These are phyloP conservation scores for Meandrina meandrites DNA, from an alignment of 92 coral and sea anemone species.

Conservation along the genomic window DNA sequence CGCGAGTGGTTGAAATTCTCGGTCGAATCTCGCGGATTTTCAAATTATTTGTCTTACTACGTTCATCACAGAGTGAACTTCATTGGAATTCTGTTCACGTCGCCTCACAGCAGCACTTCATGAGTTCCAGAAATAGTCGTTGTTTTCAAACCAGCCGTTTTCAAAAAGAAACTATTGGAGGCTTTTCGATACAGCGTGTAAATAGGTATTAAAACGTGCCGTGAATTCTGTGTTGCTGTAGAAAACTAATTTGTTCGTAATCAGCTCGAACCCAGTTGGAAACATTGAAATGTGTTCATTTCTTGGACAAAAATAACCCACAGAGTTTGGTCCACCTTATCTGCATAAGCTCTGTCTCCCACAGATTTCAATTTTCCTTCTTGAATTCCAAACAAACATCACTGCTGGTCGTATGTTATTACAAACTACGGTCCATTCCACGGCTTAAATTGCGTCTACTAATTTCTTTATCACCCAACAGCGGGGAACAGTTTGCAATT, in stretches of 20 bases:
- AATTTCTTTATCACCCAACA: slow-evolving; percentile 47
- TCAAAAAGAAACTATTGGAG: slow-evolving; percentile 11
- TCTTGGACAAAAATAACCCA: slow-evolving; percentile 46
- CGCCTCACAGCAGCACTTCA: slow-evolving; percentile 40
- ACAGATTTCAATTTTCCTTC: slow-evolving; percentile 68
- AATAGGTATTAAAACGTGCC: slow-evolving; percentile 14
- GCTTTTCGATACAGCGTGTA: slow-evolving; percentile 10
- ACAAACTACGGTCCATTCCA: slow-evolving; percentile 41
- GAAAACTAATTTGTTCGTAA: slow-evolving; percentile 46
- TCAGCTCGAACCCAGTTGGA: slow-evolving; percentile 47
- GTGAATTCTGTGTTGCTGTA: slow-evolving; percentile 17
- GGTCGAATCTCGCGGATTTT: neutral
- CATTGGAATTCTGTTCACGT: slow-evolving; percentile 45
- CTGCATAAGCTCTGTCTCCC: slow-evolving; percentile 57
- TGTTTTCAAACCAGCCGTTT: slow-evolving; percentile 7
- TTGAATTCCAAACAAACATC: slow-evolving; percentile 67
- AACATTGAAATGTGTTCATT: slow-evolving; percentile 41
- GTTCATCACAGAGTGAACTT: slow-evolving; percentile 15
- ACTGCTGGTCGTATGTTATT: slow-evolving; percentile 62
- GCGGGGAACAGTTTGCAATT: slow-evolving; percentile 43
- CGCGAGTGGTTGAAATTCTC: neutral
- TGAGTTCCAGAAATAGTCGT: slow-evolving; percentile 1
- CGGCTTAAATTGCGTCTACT: slow-evolving; percentile 59
- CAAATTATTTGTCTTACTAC: neutral
- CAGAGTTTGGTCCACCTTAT: slow-evolving; percentile 41